A percentile compares a stretch with the other conserved stretches of the same genome.
phyloP scores from a whole-genome alignment of 2,113 vertebrate genomes.

The Callionymus lyra region DNA sequence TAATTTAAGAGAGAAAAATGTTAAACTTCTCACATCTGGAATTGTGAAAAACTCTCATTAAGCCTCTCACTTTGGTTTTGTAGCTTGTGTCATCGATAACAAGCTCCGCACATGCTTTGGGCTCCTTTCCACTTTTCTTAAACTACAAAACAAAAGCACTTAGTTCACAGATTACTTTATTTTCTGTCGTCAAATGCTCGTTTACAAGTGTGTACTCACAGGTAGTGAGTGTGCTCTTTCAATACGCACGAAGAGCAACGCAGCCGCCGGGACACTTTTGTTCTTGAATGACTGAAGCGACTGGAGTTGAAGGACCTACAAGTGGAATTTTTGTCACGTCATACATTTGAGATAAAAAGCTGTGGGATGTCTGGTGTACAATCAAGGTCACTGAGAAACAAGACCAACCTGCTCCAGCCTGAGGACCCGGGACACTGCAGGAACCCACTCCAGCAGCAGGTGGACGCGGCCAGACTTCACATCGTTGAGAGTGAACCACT shows the following conservation, averaged over 20 bases:
- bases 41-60: not conserved
- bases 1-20: not conserved
- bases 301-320: slow-evolving; percentile 73
- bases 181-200: not conserved
- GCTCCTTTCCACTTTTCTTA: slow-evolving; percentile 78
- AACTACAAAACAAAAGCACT: slow-evolving; percentile 51
- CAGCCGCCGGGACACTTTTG: slow-evolving; percentile 70
- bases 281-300: slow-evolving; percentile 69
- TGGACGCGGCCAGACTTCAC: slow-evolving; percentile 80
- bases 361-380: not conserved
- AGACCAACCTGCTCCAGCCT: slow-evolving; percentile 74
- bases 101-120: slow-evolving; percentile 71
- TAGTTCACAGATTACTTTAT: not conserved
- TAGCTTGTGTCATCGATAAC: slow-evolving; percentile 60
- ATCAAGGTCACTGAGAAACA: not conserved
- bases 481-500: slow-evolving; percentile 82
- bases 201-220: slow-evolving; percentile 59
- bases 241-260: slow-evolving; percentile 74
- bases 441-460: slow-evolving; percentile 76
- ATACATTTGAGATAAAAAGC: too few species aligned
- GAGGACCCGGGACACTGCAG: slow-evolving; percentile 47
- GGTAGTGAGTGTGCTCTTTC: slow-evolving; percentile 72
- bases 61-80: slow-evolving; percentile 75
- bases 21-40: not conserved
- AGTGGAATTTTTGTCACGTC: not conserved